These are phyloP conservation scores for Ceyx melanurus DNA, from an alignment of 2,113 vertebrate genomes.

Conservation along the genomic window DNA sequence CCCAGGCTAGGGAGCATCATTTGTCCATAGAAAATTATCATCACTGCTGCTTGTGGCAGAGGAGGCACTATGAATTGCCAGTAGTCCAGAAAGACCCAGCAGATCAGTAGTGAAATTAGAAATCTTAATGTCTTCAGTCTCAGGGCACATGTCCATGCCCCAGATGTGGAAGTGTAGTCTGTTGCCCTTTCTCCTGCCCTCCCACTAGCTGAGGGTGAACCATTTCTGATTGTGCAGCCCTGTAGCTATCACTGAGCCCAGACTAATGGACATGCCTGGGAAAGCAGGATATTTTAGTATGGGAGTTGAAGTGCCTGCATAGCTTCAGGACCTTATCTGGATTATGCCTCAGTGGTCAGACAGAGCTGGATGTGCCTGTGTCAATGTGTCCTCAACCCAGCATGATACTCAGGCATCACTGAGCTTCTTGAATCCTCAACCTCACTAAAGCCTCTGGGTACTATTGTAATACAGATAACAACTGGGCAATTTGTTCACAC, in stretches of 20 bases:
- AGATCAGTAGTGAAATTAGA: background rate
- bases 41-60: background rate
- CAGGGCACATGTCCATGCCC: background rate
- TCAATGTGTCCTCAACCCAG: background rate
- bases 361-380: rapidly evolving
- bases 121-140: background rate
- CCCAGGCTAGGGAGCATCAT: rapidly evolving
- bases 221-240: background rate
- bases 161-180: background rate
- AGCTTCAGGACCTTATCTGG: background rate
- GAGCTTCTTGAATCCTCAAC: background rate
- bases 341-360: background rate
- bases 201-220: background rate
- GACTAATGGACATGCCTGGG: background rate
- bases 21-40: background rate
- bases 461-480: background rate
- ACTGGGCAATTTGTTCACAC: rapidly evolving
- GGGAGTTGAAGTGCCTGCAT: background rate
- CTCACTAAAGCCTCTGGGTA: background rate
- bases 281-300: background rate
- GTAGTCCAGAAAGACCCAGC: background rate
- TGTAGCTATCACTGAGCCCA: background rate
- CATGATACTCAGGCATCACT: background rate
- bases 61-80: background rate
- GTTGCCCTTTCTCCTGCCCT: background rate